A percentile compares a stretch with the other conserved stretches of the same genome.
phyloP scores from a whole-genome alignment of 35 echinoderm and acorn worm species.

The Heliocidaris tuberculata region DNA sequence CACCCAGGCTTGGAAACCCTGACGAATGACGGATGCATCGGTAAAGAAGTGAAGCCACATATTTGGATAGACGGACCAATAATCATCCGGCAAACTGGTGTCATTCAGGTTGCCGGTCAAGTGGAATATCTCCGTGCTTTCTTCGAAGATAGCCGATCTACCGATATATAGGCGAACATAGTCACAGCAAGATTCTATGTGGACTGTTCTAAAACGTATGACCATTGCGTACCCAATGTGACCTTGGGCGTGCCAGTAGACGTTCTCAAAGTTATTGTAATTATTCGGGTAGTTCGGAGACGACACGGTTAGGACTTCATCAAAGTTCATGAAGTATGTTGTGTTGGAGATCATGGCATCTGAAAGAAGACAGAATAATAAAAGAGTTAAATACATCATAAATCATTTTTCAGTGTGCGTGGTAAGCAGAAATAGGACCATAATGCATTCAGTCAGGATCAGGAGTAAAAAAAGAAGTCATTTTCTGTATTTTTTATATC shows the following conservation, averaged over 20 bases:
- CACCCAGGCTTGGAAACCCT: too few relatives aligned
- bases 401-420: too few relatives aligned
- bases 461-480: too few relatives aligned
- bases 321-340: not conserved
- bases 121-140: not conserved
- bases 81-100: not conserved
- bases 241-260: not conserved
- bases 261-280: not conserved
- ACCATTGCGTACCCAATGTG: not conserved
- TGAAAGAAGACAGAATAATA: not conserved
- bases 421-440: too few relatives aligned
- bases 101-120: not conserved
- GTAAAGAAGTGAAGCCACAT: not conserved
- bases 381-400: too few relatives aligned
- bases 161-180: not conserved
- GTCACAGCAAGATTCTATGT: not conserved
- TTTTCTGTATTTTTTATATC: too few relatives aligned
- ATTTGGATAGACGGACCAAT: not conserved
- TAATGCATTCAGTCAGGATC: too few relatives aligned
- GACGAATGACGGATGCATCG: not conserved
- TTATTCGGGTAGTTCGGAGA: not conserved
- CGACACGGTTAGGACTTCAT: not conserved
- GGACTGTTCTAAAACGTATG: not conserved
- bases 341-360: not conserved
- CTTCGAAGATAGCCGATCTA: not conserved